phyloP scores from a whole-genome alignment of 2,888 invertebrate genomes.

The Anarsia innoxiella region DNA sequence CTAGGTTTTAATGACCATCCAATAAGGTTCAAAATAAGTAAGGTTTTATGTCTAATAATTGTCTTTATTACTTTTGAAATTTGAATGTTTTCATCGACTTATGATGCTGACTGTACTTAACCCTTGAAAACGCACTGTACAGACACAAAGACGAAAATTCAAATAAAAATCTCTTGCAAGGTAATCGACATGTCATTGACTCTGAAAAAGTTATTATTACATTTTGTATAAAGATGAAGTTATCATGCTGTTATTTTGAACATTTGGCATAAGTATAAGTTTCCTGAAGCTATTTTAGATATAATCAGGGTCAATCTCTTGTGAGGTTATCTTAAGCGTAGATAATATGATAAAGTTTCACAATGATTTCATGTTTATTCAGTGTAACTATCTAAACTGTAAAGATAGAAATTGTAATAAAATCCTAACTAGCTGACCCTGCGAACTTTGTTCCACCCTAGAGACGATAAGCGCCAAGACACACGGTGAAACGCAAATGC shows the following conservation, averaged over 20 bases:
- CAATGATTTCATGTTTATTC: not conserved
- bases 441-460: too few relatives aligned
- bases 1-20: too few relatives aligned
- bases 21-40: too few relatives aligned
- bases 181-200: slow-evolving; percentile 39
- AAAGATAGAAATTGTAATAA: too few relatives aligned
- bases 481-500: too few relatives aligned
- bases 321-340: too few relatives aligned
- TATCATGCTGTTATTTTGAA: slow-evolving; percentile 5
- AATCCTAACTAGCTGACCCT: too few relatives aligned
- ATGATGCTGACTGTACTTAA: too few relatives aligned
- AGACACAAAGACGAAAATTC: too few relatives aligned
- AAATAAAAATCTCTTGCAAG: too few relatives aligned
- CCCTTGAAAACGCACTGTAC: too few relatives aligned
- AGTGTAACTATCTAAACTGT: not conserved
- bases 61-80: not conserved
- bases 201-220: not conserved
- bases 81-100: not conserved
- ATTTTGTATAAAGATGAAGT: slow-evolving; percentile 8
- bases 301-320: slow-evolving; percentile 3
- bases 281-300: slow-evolving; percentile 6
- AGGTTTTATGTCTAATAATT: not conserved
- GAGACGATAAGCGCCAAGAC: too few relatives aligned
- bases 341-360: not conserved
- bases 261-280: not conserved